phyloP scores from a whole-genome alignment of 2,797 vertebrate species.

The Spinus olivaceus region DNA sequence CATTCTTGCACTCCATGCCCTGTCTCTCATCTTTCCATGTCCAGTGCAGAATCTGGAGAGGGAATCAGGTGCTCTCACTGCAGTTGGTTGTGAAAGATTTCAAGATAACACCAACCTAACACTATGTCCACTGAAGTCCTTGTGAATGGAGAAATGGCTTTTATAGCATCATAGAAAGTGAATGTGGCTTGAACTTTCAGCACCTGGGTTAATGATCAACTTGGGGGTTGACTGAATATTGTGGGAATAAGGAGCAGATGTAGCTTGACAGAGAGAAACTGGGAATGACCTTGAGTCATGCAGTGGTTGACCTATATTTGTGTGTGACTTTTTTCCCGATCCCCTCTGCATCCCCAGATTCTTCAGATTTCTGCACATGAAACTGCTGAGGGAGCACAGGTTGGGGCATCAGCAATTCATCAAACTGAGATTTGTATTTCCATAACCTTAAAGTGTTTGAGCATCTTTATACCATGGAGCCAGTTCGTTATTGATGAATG shows the following conservation, averaged over 20 bases:
- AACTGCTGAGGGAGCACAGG: not conserved
- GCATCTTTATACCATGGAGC: not conserved
- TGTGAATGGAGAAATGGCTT: not conserved
- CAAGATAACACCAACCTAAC: not conserved
- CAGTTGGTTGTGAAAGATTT: not conserved
- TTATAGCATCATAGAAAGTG: not conserved
- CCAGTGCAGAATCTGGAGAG: not conserved
- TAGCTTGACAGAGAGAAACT: not conserved
- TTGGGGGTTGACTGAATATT: not conserved
- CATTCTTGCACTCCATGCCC: rapidly evolving
- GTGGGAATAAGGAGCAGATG: not conserved
- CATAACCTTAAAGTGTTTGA: not conserved
- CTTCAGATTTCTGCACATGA: not conserved
- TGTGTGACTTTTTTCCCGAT: not conserved
- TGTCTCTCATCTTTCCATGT: not conserved
- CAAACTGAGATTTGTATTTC: not conserved
- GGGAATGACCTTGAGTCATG: not conserved
- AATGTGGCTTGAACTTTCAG: not conserved
- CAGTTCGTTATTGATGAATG: not conserved
- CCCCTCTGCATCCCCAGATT: not conserved
- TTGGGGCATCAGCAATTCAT: not conserved
- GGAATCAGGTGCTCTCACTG: not conserved
- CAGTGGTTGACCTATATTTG: not conserved
- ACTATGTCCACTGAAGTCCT: not conserved
- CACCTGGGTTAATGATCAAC: slow-evolving; percentile 2